These are phyloP conservation scores for Pristionchus mayeri DNA, from an alignment of 2,888 invertebrate species.

Conservation along the genomic window DNA sequence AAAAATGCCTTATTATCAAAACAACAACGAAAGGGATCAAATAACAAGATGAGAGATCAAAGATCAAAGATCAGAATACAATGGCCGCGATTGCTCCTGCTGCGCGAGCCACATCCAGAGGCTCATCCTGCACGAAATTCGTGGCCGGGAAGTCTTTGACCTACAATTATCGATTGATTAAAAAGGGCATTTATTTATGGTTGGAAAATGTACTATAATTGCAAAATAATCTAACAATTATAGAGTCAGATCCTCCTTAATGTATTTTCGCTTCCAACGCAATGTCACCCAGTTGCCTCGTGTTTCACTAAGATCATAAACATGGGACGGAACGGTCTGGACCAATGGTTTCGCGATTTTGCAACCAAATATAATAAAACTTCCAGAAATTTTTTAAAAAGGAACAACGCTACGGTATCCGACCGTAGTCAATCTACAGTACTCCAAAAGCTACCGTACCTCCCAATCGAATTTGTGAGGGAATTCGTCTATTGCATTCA, in stretches of 20 bases:
- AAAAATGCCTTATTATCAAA: no score
- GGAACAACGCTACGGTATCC: neutral
- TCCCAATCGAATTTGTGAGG: neutral
- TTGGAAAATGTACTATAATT: neutral
- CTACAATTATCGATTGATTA: neutral
- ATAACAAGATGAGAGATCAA: neutral
- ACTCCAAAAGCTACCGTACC: slow-evolving; percentile 27
- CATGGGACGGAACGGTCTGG: neutral
- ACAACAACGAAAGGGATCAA: no score
- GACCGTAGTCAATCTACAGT: no score
- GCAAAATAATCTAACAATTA: no score
- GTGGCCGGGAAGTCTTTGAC: neutral
- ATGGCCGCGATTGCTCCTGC: slow-evolving; percentile 19
- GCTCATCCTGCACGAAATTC: slow-evolving; percentile 4
- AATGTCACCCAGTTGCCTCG: neutral
- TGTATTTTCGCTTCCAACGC: no score
- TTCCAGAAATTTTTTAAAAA: neutral
- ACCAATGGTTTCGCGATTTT: no score
- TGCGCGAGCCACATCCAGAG: neutral
- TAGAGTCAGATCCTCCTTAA: no score
- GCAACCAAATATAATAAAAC: no score
- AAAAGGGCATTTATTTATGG: neutral
- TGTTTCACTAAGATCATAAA: neutral
- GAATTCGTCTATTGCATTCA: neutral
- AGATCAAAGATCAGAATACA: neutral